Percentiles rank a stretch among this genome's conserved stretches.
These are phyloP conservation scores for Tachystola acroxantha DNA, from an alignment of 2,888 invertebrate species.

Conservation along the genomic window DNA sequence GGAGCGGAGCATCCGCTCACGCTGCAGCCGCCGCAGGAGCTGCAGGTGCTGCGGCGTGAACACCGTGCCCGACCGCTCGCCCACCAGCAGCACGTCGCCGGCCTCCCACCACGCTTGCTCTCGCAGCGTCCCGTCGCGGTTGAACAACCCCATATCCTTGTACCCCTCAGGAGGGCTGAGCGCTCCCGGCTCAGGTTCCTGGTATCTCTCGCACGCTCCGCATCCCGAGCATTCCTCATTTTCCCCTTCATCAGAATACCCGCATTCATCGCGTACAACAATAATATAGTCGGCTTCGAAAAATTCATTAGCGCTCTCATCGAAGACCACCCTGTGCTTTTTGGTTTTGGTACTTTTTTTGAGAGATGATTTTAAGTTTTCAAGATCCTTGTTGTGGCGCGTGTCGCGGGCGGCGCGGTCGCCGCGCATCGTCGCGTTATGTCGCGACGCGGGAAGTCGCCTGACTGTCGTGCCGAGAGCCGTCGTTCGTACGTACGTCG, in stretches of 20 bases:
- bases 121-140: slow-evolving; percentile 73
- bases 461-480: slow-evolving; percentile 35
- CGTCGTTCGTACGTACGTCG: no score
- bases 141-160: slow-evolving; percentile 87
- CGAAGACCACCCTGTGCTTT: slow-evolving; percentile 90
- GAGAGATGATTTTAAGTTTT: slow-evolving; percentile 84
- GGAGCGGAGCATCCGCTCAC: slow-evolving; percentile 78
- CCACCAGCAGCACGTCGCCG: slow-evolving; percentile 77
- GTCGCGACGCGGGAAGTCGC: slow-evolving; percentile 49
- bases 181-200: slow-evolving; percentile 89
- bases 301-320: slow-evolving; percentile 93
- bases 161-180: slow-evolving; percentile 95
- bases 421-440: slow-evolving; percentile 72
- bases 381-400: slow-evolving; percentile 80
- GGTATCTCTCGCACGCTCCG: slow-evolving; percentile 74
- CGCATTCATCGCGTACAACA: slow-evolving; percentile 91
- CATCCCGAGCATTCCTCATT: slow-evolving; percentile 83
- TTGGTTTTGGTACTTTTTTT: slow-evolving; percentile 85
- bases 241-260: slow-evolving; percentile 89
- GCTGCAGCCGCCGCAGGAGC: slow-evolving; percentile 81
- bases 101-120: slow-evolving; percentile 79
- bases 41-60: slow-evolving; percentile 83
- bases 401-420: slow-evolving; percentile 70
- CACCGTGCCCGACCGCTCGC: slow-evolving; percentile 77
- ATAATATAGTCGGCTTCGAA: slow-evolving; percentile 96